A percentile compares a stretch with the other conserved stretches of the same genome.
phyloP scores from a whole-genome alignment of 2,888 invertebrate species.

The Hylaea fasciaria region DNA sequence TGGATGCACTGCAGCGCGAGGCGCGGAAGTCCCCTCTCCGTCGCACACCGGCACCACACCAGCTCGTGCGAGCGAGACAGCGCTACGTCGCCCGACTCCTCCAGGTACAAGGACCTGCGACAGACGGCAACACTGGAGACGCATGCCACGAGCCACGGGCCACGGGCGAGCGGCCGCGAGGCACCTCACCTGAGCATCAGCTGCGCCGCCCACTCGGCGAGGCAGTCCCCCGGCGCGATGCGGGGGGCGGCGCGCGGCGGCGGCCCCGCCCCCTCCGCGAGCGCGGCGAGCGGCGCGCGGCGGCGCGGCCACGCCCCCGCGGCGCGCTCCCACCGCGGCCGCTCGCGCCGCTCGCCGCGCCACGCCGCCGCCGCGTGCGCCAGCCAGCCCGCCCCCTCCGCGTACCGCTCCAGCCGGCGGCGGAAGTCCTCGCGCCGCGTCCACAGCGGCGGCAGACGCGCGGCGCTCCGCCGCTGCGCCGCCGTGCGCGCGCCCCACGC shows the following conservation, averaged over 20 bases:
- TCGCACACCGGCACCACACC: slow-evolving; percentile 57
- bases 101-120: slow-evolving; percentile 44
- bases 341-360: slow-evolving; percentile 1
- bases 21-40: slow-evolving; percentile 50
- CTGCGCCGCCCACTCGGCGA: slow-evolving; percentile 62
- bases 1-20: slow-evolving; percentile 51
- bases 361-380: not conserved
- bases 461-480: not conserved
- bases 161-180: too few relatives aligned
- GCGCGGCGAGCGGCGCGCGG: slow-evolving; percentile 5
- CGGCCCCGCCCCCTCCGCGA: not conserved
- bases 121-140: not conserved
- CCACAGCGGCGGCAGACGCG: slow-evolving; percentile 15
- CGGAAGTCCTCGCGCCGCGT: not conserved
- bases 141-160: too few relatives aligned
- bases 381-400: not conserved
- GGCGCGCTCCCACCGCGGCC: slow-evolving; percentile 1
- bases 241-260: not conserved
- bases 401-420: too few relatives aligned
- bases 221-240: slow-evolving; percentile 46
- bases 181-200: slow-evolving; percentile 63
- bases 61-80: slow-evolving; percentile 55
- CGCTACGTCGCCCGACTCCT: slow-evolving; percentile 5
- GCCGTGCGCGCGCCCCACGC: not conserved
- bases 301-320: slow-evolving; percentile 7